Base-by-base conservation (phyloP, 2,797 vertebrate genomes). In the Micrastur ruficollis region DNA sequence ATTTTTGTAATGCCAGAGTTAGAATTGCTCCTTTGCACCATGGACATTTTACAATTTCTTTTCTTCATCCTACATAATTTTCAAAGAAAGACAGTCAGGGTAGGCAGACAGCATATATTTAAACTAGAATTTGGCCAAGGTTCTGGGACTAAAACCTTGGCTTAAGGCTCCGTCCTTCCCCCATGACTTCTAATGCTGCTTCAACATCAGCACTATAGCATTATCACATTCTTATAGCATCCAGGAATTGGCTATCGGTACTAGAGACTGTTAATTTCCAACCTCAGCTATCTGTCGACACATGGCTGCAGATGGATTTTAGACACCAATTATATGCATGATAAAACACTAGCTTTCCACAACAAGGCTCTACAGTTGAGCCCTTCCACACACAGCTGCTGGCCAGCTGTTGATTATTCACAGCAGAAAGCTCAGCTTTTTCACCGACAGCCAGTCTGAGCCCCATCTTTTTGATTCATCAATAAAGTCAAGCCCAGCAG, bases 271-370 rank as follows among this genome's bases (percentile, higher is more conserved):
- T 23, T 95, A 71, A 91, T 88, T 80, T 81, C 85, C 88, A 78
- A 86, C 29, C 40, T 65, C 65, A 84, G 55, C 1, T 22, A 44
- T 70, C 42, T 81, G 70, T 27, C 7, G 10, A 59, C 73, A 74
- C 88, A 61, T 42, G 72, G 72, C 52, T 88, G 68, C 59, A 91
- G 85, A 83, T 71, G 84, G 82, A 86, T 94, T 87, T 87, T 86
- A 95, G 89, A 44, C 75, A 85, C 31, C 78, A 91, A 59, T 80
- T 82, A 71, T 14, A 82, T 14, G 78, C 63, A 79, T 79, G 70
- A 95, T 87, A 76, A 86, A 92, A 73, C 52, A 85, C 44, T 61
- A 71, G 59, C 71, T 85, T 89, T 94, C 52, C 14, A 76, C 34
- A 84, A 50, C 82, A 73, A 81, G 84, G 49, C n/a, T 83, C 58